phyloP scores from a whole-genome alignment of 2,113 vertebrate genomes.

The Ia io region DNA sequence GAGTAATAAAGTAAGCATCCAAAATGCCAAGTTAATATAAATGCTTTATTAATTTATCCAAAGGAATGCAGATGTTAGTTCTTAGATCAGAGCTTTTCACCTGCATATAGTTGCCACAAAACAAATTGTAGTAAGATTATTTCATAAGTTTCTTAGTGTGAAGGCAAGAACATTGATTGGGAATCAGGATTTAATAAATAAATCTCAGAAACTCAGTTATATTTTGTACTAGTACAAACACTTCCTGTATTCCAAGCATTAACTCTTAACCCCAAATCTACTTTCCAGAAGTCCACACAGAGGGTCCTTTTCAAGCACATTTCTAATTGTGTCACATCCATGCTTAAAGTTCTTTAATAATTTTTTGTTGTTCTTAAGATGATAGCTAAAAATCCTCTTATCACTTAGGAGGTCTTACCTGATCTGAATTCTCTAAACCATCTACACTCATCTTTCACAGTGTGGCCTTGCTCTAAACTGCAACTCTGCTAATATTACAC shows the following conservation, averaged over 20 bases:
- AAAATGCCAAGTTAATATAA: constrained; percentile 52
- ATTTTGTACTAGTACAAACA: background rate
- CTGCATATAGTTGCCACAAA: constrained; percentile 24
- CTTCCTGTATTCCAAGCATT: background rate
- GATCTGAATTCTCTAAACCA: background rate
- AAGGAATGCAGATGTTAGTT: constrained; percentile 18
- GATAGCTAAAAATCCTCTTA: background rate
- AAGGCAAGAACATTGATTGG: background rate
- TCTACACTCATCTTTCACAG: background rate
- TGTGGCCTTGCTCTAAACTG: background rate
- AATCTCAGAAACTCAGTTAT: background rate
- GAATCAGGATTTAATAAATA: background rate
- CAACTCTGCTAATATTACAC: background rate
- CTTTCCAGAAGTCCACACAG: background rate
- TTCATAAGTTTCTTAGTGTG: background rate
- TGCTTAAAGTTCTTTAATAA: background rate
- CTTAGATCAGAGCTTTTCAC: constrained; percentile 47
- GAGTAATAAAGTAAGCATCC: constrained; percentile 37
- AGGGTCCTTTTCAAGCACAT: background rate
- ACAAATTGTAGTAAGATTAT: constrained; percentile 19
- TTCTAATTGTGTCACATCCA: background rate
- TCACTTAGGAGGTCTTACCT: background rate
- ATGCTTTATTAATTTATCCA: constrained; percentile 36
- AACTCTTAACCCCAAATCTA: background rate
- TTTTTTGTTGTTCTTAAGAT: background rate